phyloP scores from a whole-genome alignment of 2,888 invertebrate genomes.

The Aleiodes leptofemur region DNA sequence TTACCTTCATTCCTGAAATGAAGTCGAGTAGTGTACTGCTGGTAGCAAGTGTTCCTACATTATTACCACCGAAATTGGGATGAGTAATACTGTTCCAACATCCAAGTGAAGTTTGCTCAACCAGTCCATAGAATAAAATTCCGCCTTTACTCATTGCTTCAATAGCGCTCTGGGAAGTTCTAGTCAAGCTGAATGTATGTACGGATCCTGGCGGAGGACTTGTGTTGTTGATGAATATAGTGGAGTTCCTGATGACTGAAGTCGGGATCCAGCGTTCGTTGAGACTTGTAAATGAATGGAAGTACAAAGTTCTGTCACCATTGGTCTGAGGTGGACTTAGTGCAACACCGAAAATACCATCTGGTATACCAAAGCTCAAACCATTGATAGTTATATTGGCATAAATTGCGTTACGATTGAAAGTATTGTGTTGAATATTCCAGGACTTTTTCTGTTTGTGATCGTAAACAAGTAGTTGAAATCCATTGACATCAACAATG shows the following conservation, averaged over 20 bases:
- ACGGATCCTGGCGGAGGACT: constrained; percentile 78
- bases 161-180: constrained; percentile 83
- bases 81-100: constrained; percentile 82
- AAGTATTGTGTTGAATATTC: constrained; percentile 79
- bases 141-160: constrained; percentile 84
- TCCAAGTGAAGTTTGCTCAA: constrained; percentile 82
- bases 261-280: constrained; percentile 82
- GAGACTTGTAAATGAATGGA: constrained; percentile 82
- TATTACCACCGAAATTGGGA: constrained; percentile 78
- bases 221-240: constrained; percentile 75
- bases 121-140: constrained; percentile 83
- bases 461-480: constrained; percentile 81
- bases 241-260: constrained; percentile 79
- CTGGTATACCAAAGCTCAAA: constrained; percentile 84
- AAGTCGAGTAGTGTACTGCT: constrained; percentile 70
- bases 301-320: constrained; percentile 79
- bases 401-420: constrained; percentile 81
- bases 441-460: constrained; percentile 78
- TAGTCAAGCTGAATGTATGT: constrained; percentile 77
- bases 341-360: constrained; percentile 83
- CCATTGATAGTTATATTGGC: constrained; percentile 81
- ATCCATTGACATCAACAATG: constrained; percentile 82
- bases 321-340: constrained; percentile 77
- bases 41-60: constrained; percentile 74
- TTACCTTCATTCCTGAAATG: constrained; percentile 71